Evolutionary conservation across 2,888 invertebrate genomes (phyloP), one percentile per base, ranked within the genome.

Genomic region (Limnephilus auricula): DNA sequence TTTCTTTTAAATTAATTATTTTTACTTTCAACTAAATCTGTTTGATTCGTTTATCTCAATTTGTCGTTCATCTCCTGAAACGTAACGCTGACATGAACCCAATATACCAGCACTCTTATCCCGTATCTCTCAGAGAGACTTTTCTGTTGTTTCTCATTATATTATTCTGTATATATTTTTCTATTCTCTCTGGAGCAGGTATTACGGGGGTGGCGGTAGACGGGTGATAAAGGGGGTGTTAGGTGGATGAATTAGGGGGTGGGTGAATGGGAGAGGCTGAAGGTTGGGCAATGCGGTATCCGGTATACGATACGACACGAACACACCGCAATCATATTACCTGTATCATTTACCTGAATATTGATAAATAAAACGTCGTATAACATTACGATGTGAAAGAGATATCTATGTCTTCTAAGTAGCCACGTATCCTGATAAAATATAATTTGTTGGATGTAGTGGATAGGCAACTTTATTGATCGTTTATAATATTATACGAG

Each of bases 201-300:
- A 65, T 65, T 65, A n/a, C n/a, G 18, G 5, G 18, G n/a, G 65
- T 18, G 65, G 25, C 6, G 65, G 65, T n/a, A 9, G n/a, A 9
- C 0, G 65, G 65, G 65, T n/a, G 65, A 25, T 65, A 25, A 65
- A n/a, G 65, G 25, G n/a, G 65, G 25, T 18, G 5, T 25, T 9
- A 9, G 25, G 65, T 25, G 65, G 65, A 25, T 50, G 50, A 65
- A 65, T 6, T 45, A 45, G 45, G 15, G 65, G 25, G 9, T 0
- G 65, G n/a, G 18, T 9, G 9, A n/a, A n/a, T 0, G 25, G 65
- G 65, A 65, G 65, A n/a, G 65, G n/a, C 65, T 65, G 65, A 65
- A 65, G 65, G 65, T 65, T 65, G 65, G 65, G 65, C 65, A 65
- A 65, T 65, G 65, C 65, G 65, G 65, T 65, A 65, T 65, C 65